A percentile compares a stretch with the other conserved stretches of the same genome.
phyloP scores from a whole-genome alignment of 2,797 vertebrate genomes.

The Meriones psammophilus region DNA sequence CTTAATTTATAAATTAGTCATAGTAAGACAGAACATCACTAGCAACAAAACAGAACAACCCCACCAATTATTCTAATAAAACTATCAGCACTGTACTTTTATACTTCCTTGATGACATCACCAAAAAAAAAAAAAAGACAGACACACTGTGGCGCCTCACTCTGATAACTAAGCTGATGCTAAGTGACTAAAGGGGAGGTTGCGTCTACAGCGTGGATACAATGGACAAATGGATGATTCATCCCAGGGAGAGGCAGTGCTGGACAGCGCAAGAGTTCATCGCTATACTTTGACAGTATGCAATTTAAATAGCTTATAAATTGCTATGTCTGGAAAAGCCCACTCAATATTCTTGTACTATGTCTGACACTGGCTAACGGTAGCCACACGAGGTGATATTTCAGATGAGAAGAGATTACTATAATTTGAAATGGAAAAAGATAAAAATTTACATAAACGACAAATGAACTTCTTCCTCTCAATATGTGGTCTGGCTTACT shows the following conservation, averaged over 20 bases:
- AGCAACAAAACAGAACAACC: neutral
- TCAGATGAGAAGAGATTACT: neutral
- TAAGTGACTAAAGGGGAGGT: neutral
- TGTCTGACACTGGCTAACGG: neutral
- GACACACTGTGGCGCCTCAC: no score
- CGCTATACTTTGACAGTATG: neutral
- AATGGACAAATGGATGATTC: neutral
- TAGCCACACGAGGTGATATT: neutral
- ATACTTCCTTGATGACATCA: neutral
- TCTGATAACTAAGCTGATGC: no score
- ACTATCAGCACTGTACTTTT: neutral
- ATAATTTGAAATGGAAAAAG: conserved; percentile 28
- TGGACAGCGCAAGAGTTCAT: neutral
- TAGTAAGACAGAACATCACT: neutral
- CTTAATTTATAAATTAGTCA: neutral
- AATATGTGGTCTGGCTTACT: neutral
- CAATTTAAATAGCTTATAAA: neutral
- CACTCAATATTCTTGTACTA: neutral
- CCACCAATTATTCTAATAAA: neutral
- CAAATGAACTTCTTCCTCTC: neutral
- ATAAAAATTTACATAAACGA: neutral
- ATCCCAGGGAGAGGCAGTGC: neutral
- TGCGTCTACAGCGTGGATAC: neutral
- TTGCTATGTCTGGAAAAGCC: neutral
- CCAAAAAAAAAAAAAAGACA: no score